A percentile compares a stretch with the other conserved stretches of the same genome.
Conservation (phyloP, 2,113 vertebrate species). For the Dolichotis patagonum region DNA sequence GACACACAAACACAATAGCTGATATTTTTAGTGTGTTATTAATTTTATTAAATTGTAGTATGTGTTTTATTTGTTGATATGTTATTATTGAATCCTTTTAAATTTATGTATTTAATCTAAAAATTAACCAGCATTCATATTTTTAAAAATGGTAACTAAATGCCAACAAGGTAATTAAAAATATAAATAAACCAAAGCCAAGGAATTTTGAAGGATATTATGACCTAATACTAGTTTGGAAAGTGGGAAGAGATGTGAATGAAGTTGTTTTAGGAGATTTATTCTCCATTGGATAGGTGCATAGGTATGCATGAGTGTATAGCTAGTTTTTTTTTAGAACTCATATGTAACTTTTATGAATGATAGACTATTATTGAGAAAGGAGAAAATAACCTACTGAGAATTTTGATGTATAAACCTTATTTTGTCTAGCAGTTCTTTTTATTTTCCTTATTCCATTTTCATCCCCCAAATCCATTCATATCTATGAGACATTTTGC, state of each 20-base stretch:
- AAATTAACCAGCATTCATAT: conserved; percentile 44
- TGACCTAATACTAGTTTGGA: not conserved
- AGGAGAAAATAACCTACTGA: not conserved
- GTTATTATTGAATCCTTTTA: conserved; percentile 40
- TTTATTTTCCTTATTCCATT: not conserved
- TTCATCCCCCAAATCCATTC: not conserved
- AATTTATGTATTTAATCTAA: conserved; percentile 70
- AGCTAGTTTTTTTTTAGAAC: not conserved
- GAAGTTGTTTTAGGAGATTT: not conserved
- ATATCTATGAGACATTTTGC: not conserved
- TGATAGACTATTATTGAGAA: not conserved
- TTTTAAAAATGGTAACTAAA: conserved; percentile 39
- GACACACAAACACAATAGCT: not conserved
- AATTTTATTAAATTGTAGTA: conserved; percentile 58
- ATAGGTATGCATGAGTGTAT: not conserved
- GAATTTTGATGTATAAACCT: not conserved
- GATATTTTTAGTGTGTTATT: conserved; percentile 69
- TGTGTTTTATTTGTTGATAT: conserved; percentile 64
- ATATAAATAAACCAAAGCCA: conserved; percentile 64
- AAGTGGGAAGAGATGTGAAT: not conserved
- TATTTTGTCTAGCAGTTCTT: not conserved
- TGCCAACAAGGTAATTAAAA: conserved; percentile 58
- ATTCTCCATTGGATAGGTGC: too few relatives aligned
- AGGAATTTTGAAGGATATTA: conserved; percentile 28
- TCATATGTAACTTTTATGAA: not conserved